Percentiles rank a stretch among this genome's conserved stretches.
These are phyloP conservation scores for Hydrolagus colliei DNA, from an alignment of 2,797 vertebrate genomes.

Conservation along the genomic window DNA sequence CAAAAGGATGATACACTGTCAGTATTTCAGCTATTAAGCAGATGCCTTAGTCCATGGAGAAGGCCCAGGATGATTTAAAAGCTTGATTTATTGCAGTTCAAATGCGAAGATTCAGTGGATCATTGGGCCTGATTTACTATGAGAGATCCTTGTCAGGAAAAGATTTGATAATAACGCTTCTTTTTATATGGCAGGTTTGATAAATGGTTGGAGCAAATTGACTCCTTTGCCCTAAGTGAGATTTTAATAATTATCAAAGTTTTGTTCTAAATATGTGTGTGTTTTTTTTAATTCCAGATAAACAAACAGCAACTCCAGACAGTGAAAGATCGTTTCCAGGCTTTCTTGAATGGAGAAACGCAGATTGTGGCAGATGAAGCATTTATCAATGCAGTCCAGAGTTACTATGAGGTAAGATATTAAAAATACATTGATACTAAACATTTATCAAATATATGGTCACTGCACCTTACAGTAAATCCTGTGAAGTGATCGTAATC, in stretches of 20 bases:
- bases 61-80: neutral
- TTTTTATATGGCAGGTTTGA: neutral
- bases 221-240: neutral
- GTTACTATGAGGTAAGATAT: conserved; percentile 84
- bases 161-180: neutral
- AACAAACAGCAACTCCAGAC: conserved; percentile 91
- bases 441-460: too few relatives aligned
- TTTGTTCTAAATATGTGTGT: conserved; percentile 29
- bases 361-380: conserved; percentile 97
- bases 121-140: neutral
- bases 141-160: neutral
- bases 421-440: neutral
- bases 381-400: conserved; percentile 96
- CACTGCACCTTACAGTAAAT: too few relatives aligned
- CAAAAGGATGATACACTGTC: neutral
- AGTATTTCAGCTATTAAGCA: neutral
- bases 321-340: conserved; percentile 91
- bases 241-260: neutral
- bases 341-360: conserved; percentile 88
- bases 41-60: neutral
- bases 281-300: conserved; percentile 64
- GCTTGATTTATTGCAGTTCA: neutral
- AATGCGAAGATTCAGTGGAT: neutral
- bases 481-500: too few relatives aligned
- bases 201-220: neutral